phyloP scores from a whole-genome alignment of 2,113 vertebrate species.

The Xiphorhynchus elegans region DNA sequence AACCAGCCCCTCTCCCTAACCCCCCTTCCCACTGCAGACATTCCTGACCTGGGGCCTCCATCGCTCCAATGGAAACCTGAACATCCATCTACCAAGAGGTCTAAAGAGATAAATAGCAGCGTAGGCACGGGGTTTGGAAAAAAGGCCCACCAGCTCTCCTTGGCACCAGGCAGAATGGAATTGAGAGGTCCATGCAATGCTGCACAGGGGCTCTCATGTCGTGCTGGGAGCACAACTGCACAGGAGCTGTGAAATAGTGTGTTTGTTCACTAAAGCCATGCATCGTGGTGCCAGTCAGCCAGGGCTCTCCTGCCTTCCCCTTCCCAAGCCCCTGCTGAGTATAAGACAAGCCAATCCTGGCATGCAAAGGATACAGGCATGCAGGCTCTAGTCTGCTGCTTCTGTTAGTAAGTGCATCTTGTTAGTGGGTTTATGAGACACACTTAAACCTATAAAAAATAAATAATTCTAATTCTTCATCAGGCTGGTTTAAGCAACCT shows the following conservation, averaged over 20 bases:
- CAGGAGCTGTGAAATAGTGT: neutral
- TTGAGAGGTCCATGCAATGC: neutral
- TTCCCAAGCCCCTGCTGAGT: constrained; percentile 21
- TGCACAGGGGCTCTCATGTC: neutral
- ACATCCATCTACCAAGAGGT: constrained; percentile 16
- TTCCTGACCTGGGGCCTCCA: neutral
- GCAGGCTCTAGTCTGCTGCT: constrained; percentile 49
- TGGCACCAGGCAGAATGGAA: neutral
- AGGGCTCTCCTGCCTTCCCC: neutral
- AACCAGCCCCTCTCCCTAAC: neutral
- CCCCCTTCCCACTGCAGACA: neutral
- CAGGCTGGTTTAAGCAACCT: constrained; percentile 47
- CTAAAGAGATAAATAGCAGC: constrained; percentile 20
- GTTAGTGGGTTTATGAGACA: constrained; percentile 64
- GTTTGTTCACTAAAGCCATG: constrained; percentile 56
- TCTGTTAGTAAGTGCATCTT: constrained; percentile 69
- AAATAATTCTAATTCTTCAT: constrained; percentile 57
- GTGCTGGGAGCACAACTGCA: constrained; percentile 26
- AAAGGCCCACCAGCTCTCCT: neutral
- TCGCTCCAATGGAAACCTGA: neutral
- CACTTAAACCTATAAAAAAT: constrained; percentile 59
- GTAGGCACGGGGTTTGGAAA: neutral
- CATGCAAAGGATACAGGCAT: constrained; percentile 48
- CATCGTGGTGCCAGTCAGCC: neutral
- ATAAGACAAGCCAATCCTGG: constrained; percentile 29